Conservation (phyloP, 2,113 vertebrate genomes). For the Anser cygnoides region DNA sequence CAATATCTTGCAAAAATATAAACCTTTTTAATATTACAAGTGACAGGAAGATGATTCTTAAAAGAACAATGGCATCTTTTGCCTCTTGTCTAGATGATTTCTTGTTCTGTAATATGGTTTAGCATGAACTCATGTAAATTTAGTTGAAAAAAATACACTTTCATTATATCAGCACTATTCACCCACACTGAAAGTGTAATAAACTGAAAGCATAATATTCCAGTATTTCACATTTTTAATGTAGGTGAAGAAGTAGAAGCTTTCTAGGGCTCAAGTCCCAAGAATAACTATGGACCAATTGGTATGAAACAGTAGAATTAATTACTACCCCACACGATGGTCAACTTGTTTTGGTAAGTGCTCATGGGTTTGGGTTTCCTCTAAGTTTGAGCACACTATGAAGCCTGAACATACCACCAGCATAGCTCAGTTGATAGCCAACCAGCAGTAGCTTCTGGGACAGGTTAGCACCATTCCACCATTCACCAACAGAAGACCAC, state of each 20-base stretch:
- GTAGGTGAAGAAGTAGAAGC: not conserved
- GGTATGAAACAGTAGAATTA: not conserved
- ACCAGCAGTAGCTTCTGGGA: not conserved
- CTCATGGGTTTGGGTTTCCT: not conserved
- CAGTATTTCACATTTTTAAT: not conserved
- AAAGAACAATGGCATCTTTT: not conserved
- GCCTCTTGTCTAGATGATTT: not conserved
- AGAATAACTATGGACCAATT: not conserved
- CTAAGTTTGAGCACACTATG: not conserved
- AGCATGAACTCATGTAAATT: not conserved
- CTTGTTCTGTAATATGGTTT: not conserved
- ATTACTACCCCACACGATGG: not conserved
- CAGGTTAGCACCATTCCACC: not conserved
- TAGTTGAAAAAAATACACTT: not conserved
- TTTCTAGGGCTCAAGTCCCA: not conserved
- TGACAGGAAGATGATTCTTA: not conserved
- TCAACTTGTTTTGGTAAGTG: not conserved
- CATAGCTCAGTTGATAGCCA: not conserved
- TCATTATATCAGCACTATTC: not conserved
- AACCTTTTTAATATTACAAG: not conserved
- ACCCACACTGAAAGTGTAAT: no score
- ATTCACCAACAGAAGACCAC: not conserved
- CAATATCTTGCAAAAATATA: not conserved
- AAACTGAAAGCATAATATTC: not conserved
- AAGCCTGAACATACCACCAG: not conserved